A percentile compares a stretch with the other conserved stretches of the same genome.
Conservation (phyloP, 2,113 vertebrate genomes). For the rat (Rattus norvegicus) region DNA sequence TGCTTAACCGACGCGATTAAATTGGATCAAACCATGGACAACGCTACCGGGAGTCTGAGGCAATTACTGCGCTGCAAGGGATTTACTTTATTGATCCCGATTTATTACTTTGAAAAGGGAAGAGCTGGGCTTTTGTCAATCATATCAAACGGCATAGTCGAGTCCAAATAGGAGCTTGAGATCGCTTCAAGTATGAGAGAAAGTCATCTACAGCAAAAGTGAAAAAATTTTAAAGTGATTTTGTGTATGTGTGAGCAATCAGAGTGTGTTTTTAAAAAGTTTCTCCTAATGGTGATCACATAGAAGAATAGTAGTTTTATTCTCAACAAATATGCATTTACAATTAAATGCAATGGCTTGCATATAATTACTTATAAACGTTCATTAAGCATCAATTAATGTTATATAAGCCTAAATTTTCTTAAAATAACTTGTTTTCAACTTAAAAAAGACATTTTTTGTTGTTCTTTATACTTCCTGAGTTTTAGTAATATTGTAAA, state of each 20-base stretch:
- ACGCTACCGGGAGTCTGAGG: not conserved
- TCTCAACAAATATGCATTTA: not conserved
- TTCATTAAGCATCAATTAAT: not conserved
- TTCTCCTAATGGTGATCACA: not conserved
- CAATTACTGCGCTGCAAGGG: constrained; percentile 39
- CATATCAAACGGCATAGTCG: constrained; percentile 29
- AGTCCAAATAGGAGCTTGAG: not conserved
- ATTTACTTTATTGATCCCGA: constrained; percentile 61
- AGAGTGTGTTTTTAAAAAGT: not conserved
- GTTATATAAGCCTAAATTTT: not conserved
- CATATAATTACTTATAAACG: not conserved
- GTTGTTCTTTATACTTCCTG: not conserved
- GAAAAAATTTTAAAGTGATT: constrained; percentile 14
- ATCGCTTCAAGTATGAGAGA: not conserved
- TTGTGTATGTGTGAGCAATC: not conserved
- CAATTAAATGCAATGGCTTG: not conserved
- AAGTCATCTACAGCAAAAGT: constrained; percentile 32
- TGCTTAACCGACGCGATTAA: constrained; percentile 45
- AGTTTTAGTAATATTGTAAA: constrained; percentile 24
- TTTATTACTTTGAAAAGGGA: constrained; percentile 74
- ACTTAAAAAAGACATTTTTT: not conserved
- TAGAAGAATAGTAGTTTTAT: not conserved
- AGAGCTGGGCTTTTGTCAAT: constrained; percentile 66
- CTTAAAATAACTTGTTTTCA: not conserved
- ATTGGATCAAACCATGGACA: constrained; percentile 35